These are phyloP conservation scores for Nyctibius grandis DNA, from an alignment of 2,797 vertebrate genomes.

Conservation along the genomic window DNA sequence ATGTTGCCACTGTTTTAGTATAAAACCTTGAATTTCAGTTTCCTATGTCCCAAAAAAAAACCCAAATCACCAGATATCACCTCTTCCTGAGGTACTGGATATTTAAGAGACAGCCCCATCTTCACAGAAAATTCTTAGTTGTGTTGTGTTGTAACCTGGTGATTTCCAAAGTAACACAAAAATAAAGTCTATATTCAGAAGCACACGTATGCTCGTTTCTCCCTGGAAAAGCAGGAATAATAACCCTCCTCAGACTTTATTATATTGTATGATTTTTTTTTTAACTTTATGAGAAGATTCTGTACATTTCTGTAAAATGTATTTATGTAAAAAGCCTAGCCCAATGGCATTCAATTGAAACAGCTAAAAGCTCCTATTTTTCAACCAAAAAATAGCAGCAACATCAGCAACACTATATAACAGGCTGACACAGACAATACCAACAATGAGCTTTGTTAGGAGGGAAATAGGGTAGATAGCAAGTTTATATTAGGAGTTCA, in stretches of 20 bases:
- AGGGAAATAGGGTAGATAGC: neutral
- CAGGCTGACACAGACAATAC: rapidly evolving
- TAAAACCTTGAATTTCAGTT: neutral
- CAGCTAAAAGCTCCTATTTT: neutral
- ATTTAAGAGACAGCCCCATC: neutral
- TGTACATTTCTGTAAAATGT: neutral
- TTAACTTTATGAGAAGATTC: neutral
- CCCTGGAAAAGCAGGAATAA: neutral
- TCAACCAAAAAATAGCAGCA: neutral
- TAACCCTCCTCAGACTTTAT: neutral
- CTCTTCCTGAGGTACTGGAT: neutral
- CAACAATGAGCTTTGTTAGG: neutral
- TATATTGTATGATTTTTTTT: neutral
- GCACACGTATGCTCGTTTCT: rapidly evolving
- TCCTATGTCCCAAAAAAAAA: neutral
- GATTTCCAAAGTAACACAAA: neutral
- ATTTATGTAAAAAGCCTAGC: neutral
- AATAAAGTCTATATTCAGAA: neutral
- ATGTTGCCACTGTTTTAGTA: neutral
- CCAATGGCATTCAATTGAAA: neutral
- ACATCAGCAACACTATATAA: rapidly evolving
- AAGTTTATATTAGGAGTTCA: neutral
- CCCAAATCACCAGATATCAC: neutral
- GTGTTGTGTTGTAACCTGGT: neutral
- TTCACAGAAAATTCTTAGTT: neutral